These are phyloP conservation scores for Brenthis daphne DNA, from an alignment of 2,888 invertebrate species.

Conservation along the genomic window DNA sequence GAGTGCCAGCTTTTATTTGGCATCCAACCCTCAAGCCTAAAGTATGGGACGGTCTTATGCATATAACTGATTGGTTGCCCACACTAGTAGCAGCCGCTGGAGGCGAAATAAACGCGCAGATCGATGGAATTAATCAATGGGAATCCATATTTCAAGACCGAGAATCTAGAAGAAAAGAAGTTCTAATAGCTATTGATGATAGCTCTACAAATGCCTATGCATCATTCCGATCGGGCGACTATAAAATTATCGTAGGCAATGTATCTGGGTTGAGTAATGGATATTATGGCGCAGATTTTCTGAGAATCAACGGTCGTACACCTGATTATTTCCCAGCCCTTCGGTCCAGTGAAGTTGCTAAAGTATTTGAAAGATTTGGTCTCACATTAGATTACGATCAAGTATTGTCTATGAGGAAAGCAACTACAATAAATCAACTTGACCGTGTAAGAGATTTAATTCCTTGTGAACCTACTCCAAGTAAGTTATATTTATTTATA, in stretches of 20 bases:
- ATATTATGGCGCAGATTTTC: constrained; percentile 63
- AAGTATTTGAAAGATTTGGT: constrained; percentile 59
- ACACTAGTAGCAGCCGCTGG: constrained; percentile 82
- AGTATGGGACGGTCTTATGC: constrained; percentile 84
- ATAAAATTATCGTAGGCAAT: constrained; percentile 84
- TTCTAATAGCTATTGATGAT: constrained; percentile 82
- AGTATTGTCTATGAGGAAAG: constrained; percentile 55
- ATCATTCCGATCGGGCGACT: constrained; percentile 83
- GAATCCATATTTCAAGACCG: constrained; percentile 78
- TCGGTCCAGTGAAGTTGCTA: constrained; percentile 57
- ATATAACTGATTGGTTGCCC: constrained; percentile 92
- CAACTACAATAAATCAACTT: constrained; percentile 58
- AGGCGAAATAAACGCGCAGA: constrained; percentile 54
- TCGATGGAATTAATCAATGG: constrained; percentile 88
- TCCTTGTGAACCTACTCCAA: constrained; percentile 62
- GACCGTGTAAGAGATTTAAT: constrained; percentile 59
- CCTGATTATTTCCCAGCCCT: constrained; percentile 63
- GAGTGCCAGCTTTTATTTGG: constrained; percentile 90
- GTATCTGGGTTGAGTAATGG: constrained; percentile 64
- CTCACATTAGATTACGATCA: constrained; percentile 55
- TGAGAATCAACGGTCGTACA: constrained; percentile 56
- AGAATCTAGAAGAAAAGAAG: constrained; percentile 76
- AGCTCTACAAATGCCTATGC: constrained; percentile 76
- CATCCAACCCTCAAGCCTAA: constrained; percentile 82
- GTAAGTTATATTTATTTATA: constrained; percentile 53